Evolutionary conservation across 1,140 invertebrate species (phyloP), one percentile per base, ranked within the genome.

Genomic region (Neelides sp.): DNA sequence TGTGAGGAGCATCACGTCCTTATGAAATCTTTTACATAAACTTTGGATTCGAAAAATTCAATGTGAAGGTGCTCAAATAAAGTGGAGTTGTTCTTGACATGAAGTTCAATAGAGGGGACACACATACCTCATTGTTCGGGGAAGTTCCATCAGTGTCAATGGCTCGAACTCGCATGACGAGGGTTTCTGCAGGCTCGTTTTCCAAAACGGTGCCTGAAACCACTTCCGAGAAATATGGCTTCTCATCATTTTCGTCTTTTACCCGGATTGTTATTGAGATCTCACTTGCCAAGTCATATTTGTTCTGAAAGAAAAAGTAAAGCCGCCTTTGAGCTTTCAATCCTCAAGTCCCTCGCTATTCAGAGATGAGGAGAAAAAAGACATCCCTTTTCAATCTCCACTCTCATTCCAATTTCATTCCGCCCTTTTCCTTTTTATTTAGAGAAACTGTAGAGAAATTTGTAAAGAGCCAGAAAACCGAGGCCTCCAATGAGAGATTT

Each of bases 211-310:
- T 83, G 2, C 82, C 86, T 39, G 75, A 76, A 56, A 79, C 73
- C 12, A 83, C 74, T 66, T 86, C 82, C 8, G 73, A 79, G 63
- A 90, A 91, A 52, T 77, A 76, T 0, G 87, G 88, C 57, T 52
- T 83, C 62, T 87, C 84, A 64, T 91, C 87, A 60, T 91, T 92
- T 0, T 88, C 85, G 61, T 91, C 87, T 62, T 77, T 70, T 1
- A 89, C 73, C 62, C 80, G 75, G 20, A 91, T 81, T 49, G 78
- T 77, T 4, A 91, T 73, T 35, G 77, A 75, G 3, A 79, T 82
- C 69, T 86, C 83, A 7, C 82, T 77, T 5, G 78, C 80, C 61
- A 88, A 67, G 61, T 78, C 78, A 62, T 80, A 82, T 61, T 85
- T 85, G 65, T 92, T 91, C 69, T 79, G 70, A 4, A 64, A 55